phyloP scores from a whole-genome alignment of 2,888 invertebrate species.

The Caenorhabditis imperialis region DNA sequence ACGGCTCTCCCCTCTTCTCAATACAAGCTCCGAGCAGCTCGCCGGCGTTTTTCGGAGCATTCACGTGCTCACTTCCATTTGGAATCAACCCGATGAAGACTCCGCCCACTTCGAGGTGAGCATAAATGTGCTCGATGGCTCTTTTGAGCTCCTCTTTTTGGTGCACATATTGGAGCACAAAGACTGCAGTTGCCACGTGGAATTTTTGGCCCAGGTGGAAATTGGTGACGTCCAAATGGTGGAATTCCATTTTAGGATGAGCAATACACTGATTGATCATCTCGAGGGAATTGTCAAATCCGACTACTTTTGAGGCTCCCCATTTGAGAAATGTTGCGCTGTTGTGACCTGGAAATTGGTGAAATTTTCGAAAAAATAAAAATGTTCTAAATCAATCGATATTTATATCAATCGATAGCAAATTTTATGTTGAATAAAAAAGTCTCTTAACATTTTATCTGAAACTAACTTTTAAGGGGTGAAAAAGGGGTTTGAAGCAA shows the following conservation, averaged over 20 bases:
- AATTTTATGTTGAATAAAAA: no score
- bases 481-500: no score
- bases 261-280: constrained; percentile 38
- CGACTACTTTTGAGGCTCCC: constrained; percentile 39
- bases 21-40: constrained; percentile 35
- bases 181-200: constrained; percentile 41
- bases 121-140: constrained; percentile 22
- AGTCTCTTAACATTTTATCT: not conserved
- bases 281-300: constrained; percentile 42
- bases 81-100: constrained; percentile 35
- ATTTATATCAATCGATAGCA: no score
- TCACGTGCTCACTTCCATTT: constrained; percentile 29
- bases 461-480: no score
- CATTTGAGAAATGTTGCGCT: constrained; percentile 15
- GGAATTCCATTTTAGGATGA: constrained; percentile 6
- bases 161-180: constrained; percentile 50
- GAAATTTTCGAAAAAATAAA: no score
- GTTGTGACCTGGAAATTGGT: constrained; percentile 33
- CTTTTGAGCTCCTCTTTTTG: constrained; percentile 27
- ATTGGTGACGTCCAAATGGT: constrained; percentile 29
- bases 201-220: constrained; percentile 22
- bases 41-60: constrained; percentile 22
- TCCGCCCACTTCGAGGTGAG: constrained; percentile 17
- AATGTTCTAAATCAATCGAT: not conserved
- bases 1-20: constrained; percentile 20